These are phyloP conservation scores for Phrynosoma platyrhinos DNA, from an alignment of 2,113 vertebrate genomes.

Conservation along the genomic window DNA sequence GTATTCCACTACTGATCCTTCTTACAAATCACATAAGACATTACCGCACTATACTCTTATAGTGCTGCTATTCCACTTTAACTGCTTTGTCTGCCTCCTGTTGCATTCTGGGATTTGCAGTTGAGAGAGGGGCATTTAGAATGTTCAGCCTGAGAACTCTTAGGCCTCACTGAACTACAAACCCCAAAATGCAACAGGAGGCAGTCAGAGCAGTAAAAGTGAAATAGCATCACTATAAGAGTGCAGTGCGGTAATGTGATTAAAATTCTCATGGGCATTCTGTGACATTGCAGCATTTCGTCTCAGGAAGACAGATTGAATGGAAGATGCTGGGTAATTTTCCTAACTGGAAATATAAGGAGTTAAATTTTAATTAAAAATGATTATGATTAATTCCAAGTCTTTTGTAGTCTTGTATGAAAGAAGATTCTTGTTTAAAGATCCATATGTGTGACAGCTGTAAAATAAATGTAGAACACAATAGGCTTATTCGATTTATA, in stretches of 20 bases:
- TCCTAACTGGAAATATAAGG: background rate
- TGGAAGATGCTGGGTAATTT: background rate
- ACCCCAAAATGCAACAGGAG: too few species aligned
- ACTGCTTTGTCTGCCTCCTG: too few species aligned
- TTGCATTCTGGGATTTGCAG: too few species aligned
- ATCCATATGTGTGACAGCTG: background rate
- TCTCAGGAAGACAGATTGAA: background rate
- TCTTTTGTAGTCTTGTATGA: background rate
- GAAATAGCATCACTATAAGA: too few species aligned
- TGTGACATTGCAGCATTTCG: background rate
- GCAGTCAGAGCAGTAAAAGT: too few species aligned
- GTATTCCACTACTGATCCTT: background rate
- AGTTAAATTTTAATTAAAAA: background rate
- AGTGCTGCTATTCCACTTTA: too few species aligned
- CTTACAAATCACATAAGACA: background rate
- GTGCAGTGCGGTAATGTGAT: too few species aligned
- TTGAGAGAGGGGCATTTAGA: too few species aligned
- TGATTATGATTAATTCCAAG: background rate
- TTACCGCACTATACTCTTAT: background rate
- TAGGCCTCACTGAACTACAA: too few species aligned
- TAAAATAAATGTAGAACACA: background rate
- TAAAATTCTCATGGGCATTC: background rate
- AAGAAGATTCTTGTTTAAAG: background rate
- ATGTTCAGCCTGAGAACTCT: too few species aligned
- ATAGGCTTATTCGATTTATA: background rate